phyloP scores from a whole-genome alignment of 2,113 vertebrate genomes.

The Spea bombifrons region DNA sequence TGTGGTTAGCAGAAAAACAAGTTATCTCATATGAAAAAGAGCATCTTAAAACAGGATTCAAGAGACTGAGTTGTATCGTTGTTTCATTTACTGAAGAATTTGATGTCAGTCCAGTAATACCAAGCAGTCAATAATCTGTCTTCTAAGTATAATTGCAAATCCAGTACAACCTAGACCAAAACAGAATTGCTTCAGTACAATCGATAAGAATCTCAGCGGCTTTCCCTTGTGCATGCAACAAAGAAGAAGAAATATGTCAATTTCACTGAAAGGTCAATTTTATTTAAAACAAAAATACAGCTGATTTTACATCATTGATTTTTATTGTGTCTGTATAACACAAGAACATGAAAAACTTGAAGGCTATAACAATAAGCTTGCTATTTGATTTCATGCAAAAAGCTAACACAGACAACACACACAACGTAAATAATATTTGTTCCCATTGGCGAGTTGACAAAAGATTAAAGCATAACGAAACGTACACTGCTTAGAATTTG shows the following conservation, averaged over 20 bases:
- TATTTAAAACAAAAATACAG: slow-evolving; percentile 44
- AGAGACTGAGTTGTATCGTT: slow-evolving; percentile 52
- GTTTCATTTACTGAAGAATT: slow-evolving; percentile 61
- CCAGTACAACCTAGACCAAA: slow-evolving; percentile 73
- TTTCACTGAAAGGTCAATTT: slow-evolving; percentile 71
- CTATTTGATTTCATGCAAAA: neutral
- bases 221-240: slow-evolving; percentile 63
- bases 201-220: slow-evolving; percentile 72
- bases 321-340: slow-evolving; percentile 5
- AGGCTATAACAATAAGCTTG: neutral
- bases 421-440: too few relatives aligned
- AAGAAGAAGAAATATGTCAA: slow-evolving; percentile 65
- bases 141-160: slow-evolving; percentile 76
- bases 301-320: slow-evolving; percentile 10
- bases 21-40: neutral
- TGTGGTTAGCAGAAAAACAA: too few relatives aligned
- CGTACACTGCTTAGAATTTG: too few relatives aligned
- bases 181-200: slow-evolving; percentile 74
- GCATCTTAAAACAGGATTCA: slow-evolving; percentile 53
- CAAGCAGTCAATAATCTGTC: slow-evolving; percentile 72
- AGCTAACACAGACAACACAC: too few relatives aligned
- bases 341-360: neutral
- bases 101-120: slow-evolving; percentile 70
- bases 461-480: too few relatives aligned
- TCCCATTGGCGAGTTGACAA: too few relatives aligned